Conservation (phyloP, 23 tunicate genomes). For the Styela clava region DNA sequence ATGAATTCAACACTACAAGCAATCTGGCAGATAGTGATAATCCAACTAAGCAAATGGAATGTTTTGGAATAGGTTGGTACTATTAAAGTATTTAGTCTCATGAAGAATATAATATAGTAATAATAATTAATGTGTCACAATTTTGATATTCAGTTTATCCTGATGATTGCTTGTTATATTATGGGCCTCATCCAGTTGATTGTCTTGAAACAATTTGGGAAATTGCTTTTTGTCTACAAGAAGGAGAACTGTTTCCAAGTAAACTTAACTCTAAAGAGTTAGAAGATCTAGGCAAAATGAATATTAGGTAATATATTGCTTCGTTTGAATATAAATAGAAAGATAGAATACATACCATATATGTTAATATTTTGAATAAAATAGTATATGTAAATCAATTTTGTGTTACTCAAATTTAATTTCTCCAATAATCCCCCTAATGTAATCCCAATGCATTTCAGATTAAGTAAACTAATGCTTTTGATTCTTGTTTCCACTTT, state of each 20-base stretch:
- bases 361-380: no score
- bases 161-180: background rate
- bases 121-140: no score
- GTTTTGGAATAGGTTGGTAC: constrained; percentile 15
- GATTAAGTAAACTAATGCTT: no score
- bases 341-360: no score
- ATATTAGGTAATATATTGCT: constrained; percentile 11
- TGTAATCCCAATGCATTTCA: no score
- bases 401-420: no score
- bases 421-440: no score
- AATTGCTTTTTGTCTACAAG: background rate
- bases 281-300: background rate
- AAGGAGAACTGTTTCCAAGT: background rate
- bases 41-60: background rate
- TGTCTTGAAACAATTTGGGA: constrained; percentile 17
- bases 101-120: no score
- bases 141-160: constrained; percentile 23
- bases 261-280: background rate
- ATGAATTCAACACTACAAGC: background rate
- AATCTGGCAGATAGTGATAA: constrained; percentile 6
- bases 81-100: no score
- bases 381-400: no score
- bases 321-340: background rate
- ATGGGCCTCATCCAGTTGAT: constrained; percentile 8
- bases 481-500: no score